Percentiles rank a stretch among this genome's conserved stretches.
Conservation (phyloP, 2,113 vertebrate genomes). For the Vanacampus margaritifer region DNA sequence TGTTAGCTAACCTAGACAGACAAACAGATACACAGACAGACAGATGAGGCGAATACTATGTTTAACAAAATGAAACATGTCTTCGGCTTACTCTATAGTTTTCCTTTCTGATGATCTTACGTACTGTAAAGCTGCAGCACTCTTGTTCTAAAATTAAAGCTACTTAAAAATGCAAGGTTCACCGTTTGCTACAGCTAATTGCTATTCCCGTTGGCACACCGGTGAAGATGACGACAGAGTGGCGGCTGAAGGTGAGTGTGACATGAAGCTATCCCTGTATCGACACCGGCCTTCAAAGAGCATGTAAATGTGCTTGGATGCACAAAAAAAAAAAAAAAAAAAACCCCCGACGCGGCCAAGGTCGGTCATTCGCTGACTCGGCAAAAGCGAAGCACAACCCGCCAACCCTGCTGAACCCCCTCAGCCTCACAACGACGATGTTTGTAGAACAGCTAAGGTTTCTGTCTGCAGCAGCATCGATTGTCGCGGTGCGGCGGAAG, state of each 20-base stretch:
- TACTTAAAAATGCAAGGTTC: too few species aligned
- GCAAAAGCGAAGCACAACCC: conserved; percentile 49
- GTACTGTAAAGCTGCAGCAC: too few species aligned
- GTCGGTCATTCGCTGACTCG: conserved; percentile 53
- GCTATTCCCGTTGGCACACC: neutral
- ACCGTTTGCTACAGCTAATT: too few species aligned
- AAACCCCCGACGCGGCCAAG: conserved; percentile 29
- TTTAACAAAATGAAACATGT: too few species aligned
- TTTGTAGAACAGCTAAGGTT: neutral
- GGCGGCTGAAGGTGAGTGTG: neutral
- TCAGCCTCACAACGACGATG: neutral
- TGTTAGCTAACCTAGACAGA: too few species aligned
- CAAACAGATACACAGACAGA: too few species aligned
- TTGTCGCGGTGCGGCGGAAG: neutral
- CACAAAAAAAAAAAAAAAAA: neutral
- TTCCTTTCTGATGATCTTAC: too few species aligned
- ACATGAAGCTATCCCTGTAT: neutral
- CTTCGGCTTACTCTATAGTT: too few species aligned
- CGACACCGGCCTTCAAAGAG: neutral
- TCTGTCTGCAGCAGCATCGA: neutral
- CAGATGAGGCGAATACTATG: too few species aligned
- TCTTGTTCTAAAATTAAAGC: too few species aligned
- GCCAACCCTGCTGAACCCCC: too few species aligned
- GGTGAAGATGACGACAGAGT: neutral
- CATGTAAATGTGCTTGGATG: neutral